Evolutionary conservation across 2,113 vertebrate genomes (phyloP).

Genomic region (Myrmecobius fasciatus): DNA sequence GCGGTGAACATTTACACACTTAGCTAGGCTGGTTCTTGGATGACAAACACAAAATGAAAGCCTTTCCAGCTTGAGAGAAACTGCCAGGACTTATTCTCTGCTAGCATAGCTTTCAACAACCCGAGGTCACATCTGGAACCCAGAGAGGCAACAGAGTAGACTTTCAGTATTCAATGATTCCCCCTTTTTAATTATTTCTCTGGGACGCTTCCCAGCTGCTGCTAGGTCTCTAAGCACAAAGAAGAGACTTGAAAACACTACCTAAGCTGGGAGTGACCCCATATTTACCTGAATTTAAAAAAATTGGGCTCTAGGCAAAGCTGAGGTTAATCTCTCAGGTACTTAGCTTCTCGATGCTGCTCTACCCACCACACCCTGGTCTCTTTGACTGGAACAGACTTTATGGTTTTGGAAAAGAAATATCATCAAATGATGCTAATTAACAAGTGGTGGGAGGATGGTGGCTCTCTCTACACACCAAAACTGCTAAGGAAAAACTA

Average conservation of each 20-base stretch:
- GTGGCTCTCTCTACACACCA: slow-evolving; percentile 62
- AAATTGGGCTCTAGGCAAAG: slow-evolving; percentile 35
- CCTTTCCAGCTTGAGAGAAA: neutral
- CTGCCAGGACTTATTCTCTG: neutral
- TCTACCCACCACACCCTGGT: slow-evolving; percentile 36
- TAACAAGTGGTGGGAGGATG: slow-evolving; percentile 60
- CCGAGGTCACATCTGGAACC: neutral
- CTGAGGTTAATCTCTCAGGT: slow-evolving; percentile 72
- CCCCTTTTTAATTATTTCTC: slow-evolving; percentile 50
- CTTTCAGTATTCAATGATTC: neutral
- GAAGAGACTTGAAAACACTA: neutral
- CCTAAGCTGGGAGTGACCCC: slow-evolving; percentile 14
- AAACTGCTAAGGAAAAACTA: slow-evolving; percentile 57
- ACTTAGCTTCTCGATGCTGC: slow-evolving; percentile 51
- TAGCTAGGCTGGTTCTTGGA: neutral
- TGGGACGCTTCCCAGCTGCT: slow-evolving; percentile 39
- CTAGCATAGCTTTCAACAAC: neutral
- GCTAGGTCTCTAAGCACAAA: neutral
- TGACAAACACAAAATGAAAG: neutral
- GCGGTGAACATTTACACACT: neutral
- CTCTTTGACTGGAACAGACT: slow-evolving; percentile 38
- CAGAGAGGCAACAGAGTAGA: neutral
- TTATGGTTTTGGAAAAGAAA: slow-evolving; percentile 63
- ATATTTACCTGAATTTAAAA: slow-evolving; percentile 7
- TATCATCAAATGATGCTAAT: slow-evolving; percentile 57